Percentiles rank a stretch among this genome's conserved stretches.
phyloP scores from a whole-genome alignment of 2,113 vertebrate genomes.

The Sinocyclocheilus grahami region DNA sequence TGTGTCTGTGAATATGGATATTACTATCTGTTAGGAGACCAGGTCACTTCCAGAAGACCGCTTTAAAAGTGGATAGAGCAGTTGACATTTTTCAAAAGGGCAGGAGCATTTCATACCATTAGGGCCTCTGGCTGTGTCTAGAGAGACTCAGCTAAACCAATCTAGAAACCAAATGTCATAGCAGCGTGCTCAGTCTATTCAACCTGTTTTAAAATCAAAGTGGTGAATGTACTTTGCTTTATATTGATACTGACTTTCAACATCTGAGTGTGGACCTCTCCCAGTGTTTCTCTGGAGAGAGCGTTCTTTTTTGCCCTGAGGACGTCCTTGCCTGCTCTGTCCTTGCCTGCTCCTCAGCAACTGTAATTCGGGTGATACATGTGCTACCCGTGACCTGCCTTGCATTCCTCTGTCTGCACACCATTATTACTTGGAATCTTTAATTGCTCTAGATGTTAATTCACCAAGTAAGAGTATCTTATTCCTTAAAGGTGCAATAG shows the following conservation, averaged over 20 bases:
- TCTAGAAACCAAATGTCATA: slow-evolving; percentile 45
- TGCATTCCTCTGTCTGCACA: slow-evolving; percentile 62
- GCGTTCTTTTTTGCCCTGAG: slow-evolving; percentile 64
- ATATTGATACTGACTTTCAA: slow-evolving; percentile 20
- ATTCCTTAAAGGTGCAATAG: slow-evolving; percentile 47
- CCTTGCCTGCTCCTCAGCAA: slow-evolving; percentile 50
- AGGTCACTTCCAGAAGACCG: slow-evolving; percentile 63
- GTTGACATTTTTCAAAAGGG: slow-evolving; percentile 51
- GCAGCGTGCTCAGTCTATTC: slow-evolving; percentile 20
- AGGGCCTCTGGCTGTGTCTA: slow-evolving; percentile 40
- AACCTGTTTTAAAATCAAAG: slow-evolving; percentile 33
- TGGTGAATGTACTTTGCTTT: slow-evolving; percentile 19
- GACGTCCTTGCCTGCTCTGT: slow-evolving; percentile 72
- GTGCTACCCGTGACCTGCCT: slow-evolving; percentile 70
- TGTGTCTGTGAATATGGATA: slow-evolving; percentile 80
- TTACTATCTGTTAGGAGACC: slow-evolving; percentile 74
- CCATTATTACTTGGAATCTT: slow-evolving; percentile 68
- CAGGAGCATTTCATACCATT: slow-evolving; percentile 43
- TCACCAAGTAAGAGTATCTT: slow-evolving; percentile 72
- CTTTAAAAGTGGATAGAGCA: slow-evolving; percentile 40
- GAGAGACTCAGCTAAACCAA: slow-evolving; percentile 41
- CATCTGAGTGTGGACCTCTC: slow-evolving; percentile 19
- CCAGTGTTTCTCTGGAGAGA: slow-evolving; percentile 43
- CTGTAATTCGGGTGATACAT: slow-evolving; percentile 75
- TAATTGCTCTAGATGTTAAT: slow-evolving; percentile 80